These are phyloP conservation scores for Lytechinus variegatus DNA, from an alignment of 35 echinoderm and acorn worm species.

Conservation along the genomic window DNA sequence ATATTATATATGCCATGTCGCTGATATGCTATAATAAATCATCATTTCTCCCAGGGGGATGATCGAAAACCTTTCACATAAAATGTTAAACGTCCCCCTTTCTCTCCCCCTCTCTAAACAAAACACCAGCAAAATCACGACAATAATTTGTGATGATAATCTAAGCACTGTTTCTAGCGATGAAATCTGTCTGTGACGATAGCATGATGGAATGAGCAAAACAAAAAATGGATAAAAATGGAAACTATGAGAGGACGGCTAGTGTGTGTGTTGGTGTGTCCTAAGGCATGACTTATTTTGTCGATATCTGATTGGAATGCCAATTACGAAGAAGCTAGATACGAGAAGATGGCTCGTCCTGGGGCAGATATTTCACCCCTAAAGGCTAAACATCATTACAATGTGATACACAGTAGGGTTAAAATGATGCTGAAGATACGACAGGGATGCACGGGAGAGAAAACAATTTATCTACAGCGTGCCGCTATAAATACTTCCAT, in stretches of 20 bases:
- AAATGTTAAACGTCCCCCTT: background rate
- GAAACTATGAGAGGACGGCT: background rate
- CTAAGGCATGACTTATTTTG: slow-evolving; percentile 18
- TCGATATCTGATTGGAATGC: slow-evolving; percentile 18
- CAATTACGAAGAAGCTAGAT: slow-evolving; percentile 3
- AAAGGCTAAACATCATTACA: background rate
- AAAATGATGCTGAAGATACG: background rate
- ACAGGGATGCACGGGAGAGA: background rate
- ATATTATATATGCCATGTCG: background rate
- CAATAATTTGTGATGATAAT: slow-evolving; percentile 6
- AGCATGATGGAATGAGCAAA: background rate
- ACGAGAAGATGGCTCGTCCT: background rate
- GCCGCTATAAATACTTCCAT: background rate
- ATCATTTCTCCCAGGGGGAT: background rate
- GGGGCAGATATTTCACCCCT: slow-evolving; percentile 16
- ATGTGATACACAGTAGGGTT: background rate
- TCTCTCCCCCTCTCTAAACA: background rate
- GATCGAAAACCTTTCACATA: background rate
- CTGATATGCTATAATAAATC: background rate
- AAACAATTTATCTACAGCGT: background rate
- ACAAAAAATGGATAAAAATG: no score
- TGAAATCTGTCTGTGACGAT: slow-evolving; percentile 1
- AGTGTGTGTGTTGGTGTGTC: background rate
- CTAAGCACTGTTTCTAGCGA: background rate
- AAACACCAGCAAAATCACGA: background rate